Base-by-base conservation (phyloP, 2,888 invertebrate genomes). In the Electrophaes corylata region DNA sequence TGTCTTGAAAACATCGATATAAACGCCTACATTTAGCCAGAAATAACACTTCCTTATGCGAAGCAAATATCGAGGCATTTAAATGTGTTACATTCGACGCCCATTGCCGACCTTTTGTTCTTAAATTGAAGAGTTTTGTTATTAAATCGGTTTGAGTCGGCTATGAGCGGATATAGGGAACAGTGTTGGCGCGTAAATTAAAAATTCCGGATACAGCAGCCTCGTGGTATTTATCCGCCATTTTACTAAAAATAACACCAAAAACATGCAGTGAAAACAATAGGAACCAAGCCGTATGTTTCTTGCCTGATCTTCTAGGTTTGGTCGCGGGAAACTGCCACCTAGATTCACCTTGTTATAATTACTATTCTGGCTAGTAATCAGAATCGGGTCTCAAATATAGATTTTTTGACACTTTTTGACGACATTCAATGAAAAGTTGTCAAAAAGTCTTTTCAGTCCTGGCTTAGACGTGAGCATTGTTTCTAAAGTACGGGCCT, bases 101-200 rank as follows among this genome's bases (percentile, higher is more conserved):
- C 60, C 49, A 57, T 52, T 58, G 51, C 35, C 51, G 26, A 18
- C 43, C 35, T 51, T 50, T 51, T 53, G 45, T 59, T 57, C 49
- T 40, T 50, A 54, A 46, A 61, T 57, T 33, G 44, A 40, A n/a
- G 37, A 47, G 52, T 66, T 58, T 59, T 56, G 65, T 66, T 61
- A 63, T 59, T 59, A 65, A 65, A 65, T 47, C 69, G 66, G 64
- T 62, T 67, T 66, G 65, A 62, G 52, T 39, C 60, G 53, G 66
- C 62, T 54, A 50, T 45, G 54, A 57, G 18, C 76, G 73, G 79
- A 82, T 79, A 79, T 80, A 81, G 81, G n/a, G 69, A 78, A 73
- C 73, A 60, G 39, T 23, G 70, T 75, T 65, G 71, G 64, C 68
- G 76, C 77, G 78, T 72, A 79, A 79, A 81, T 81, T 79, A 81